Conservation (phyloP, 1,140 invertebrate genomes). For the Holcopasites calliopsidis region DNA sequence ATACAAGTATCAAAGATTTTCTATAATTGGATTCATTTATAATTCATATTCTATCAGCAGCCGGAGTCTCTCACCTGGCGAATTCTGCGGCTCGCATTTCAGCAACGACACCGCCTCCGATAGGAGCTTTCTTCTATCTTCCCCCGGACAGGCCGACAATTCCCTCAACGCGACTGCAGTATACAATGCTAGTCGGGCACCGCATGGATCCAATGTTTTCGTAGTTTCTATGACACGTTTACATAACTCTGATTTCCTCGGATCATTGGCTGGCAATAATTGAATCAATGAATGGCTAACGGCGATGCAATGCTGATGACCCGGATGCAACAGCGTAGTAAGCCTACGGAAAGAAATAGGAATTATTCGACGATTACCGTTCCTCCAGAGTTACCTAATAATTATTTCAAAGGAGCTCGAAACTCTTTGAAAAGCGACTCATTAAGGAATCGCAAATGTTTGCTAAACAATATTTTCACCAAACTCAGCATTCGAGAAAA, state of each 20-base stretch:
- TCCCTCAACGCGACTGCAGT: conserved; percentile 86
- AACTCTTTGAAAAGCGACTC: too few relatives aligned
- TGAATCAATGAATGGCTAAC: conserved; percentile 90
- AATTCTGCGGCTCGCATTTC: conserved; percentile 78
- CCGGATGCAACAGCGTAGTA: conserved; percentile 85
- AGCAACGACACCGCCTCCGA: conserved; percentile 77
- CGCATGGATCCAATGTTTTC: conserved; percentile 84
- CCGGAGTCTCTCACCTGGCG: conserved; percentile 79
- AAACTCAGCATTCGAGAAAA: too few relatives aligned
- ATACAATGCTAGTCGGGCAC: conserved; percentile 85
- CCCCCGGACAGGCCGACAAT: conserved; percentile 81
- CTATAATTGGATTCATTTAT: too few relatives aligned
- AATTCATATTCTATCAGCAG: conserved; percentile 71
- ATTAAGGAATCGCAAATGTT: too few relatives aligned
- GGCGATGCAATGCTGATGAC: conserved; percentile 90
- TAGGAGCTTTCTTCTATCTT: conserved; percentile 76
- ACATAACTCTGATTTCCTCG: conserved; percentile 83
- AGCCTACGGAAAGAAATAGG: conserved; percentile 72
- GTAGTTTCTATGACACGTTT: conserved; percentile 84
- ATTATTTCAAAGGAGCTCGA: too few relatives aligned
- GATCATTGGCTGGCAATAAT: conserved; percentile 81
- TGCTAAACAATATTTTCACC: too few relatives aligned
- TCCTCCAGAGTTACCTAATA: too few relatives aligned
- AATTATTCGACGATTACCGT: too few relatives aligned
- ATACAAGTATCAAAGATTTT: too few relatives aligned